Evolutionary conservation across 1,140 invertebrate genomes (phyloP).

Genomic region (Diploscapter pachys): DNA sequence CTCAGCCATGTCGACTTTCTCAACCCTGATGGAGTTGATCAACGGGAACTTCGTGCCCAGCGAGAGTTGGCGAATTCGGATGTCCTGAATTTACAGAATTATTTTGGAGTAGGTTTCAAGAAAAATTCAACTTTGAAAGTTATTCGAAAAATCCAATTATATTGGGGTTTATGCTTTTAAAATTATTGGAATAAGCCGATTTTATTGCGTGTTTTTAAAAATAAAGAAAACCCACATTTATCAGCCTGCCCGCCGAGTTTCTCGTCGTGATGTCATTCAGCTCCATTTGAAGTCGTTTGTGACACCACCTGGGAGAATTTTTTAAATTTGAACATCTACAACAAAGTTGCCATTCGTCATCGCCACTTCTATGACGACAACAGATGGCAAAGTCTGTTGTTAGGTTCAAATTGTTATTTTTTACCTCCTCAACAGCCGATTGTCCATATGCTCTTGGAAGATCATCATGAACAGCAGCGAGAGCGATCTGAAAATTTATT

Average conservation of each 20-base stretch:
- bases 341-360: background rate
- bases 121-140: conserved; percentile 20
- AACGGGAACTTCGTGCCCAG: conserved; percentile 82
- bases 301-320: conserved; percentile 46
- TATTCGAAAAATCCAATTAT: conserved; percentile 24
- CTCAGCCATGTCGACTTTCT: conserved; percentile 75
- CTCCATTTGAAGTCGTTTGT: conserved; percentile 53
- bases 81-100: conserved; percentile 43
- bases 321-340: background rate
- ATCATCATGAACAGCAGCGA: conserved; percentile 51
- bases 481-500: conserved; percentile 14
- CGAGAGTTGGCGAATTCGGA: conserved; percentile 79
- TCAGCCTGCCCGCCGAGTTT: conserved; percentile 43
- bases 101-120: background rate
- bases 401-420: too few relatives aligned
- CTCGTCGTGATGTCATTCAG: conserved; percentile 52
- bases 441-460: conserved; percentile 55
- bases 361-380: background rate
- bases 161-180: conserved; percentile 9
- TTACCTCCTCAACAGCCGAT: conserved; percentile 48
- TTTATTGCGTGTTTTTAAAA: background rate
- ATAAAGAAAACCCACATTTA: conserved; percentile 23
- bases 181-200: conserved; percentile 26
- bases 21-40: conserved; percentile 75
- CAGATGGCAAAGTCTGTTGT: background rate